Evolutionary conservation across 2,797 vertebrate genomes (phyloP).

Genomic region (Sphenodon punctatus): DNA sequence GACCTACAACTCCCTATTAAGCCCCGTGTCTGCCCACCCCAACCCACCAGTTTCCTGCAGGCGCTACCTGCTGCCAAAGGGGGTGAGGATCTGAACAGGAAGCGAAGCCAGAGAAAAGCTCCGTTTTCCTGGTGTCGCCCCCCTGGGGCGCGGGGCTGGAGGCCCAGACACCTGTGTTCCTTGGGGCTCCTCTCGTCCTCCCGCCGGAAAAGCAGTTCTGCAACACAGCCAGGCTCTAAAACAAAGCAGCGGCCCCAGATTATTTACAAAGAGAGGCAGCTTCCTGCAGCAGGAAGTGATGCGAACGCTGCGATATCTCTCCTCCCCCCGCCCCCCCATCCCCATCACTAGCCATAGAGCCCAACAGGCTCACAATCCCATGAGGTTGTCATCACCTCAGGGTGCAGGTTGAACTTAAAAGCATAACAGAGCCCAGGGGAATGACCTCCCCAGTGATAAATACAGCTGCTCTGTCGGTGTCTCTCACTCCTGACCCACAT

Average conservation of each 20-base stretch:
- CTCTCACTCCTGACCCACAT: too few species aligned
- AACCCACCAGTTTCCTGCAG: too few species aligned
- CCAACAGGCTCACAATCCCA: slow-evolving; percentile 2
- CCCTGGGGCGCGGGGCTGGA: not conserved
- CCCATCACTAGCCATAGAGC: not conserved
- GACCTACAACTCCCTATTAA: too few species aligned
- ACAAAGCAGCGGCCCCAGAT: not conserved
- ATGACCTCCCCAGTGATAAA: not conserved
- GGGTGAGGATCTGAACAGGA: not conserved
- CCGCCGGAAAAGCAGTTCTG: not conserved
- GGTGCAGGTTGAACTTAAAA: not conserved
- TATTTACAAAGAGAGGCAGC: not conserved
- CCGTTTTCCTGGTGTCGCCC: not conserved
- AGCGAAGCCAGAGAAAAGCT: not conserved
- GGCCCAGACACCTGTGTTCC: not conserved
- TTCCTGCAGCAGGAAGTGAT: slow-evolving; percentile 70
- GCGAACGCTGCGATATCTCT: not conserved
- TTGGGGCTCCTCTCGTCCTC: not conserved
- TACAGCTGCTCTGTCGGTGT: too few species aligned
- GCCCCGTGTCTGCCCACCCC: too few species aligned
- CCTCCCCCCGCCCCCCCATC: not conserved
- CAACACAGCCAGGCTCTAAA: not conserved
- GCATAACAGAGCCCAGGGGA: too few species aligned
- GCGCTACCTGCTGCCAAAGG: too few species aligned
- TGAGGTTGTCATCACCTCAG: not conserved